Evolutionary conservation across 30 jellyfish, hydroid and myxozoan genomes (phyloP).

Genomic region (Cassiopea xamachana): DNA sequence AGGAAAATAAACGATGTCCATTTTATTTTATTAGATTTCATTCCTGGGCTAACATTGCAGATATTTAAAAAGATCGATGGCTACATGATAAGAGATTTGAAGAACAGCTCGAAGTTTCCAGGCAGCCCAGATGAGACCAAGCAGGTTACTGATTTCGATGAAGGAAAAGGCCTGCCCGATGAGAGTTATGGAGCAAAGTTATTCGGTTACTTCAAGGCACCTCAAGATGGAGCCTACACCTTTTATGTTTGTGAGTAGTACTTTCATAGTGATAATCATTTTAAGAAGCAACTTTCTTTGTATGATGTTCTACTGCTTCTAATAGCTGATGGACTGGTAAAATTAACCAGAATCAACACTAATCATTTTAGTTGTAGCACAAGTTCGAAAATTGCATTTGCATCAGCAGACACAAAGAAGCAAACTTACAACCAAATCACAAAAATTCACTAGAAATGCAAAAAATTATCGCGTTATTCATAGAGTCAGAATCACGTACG

Average conservation of each 20-base stretch:
- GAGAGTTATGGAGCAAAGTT: constrained; percentile 84
- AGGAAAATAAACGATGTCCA: not conserved
- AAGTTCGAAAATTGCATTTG: no score
- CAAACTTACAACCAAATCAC: no score
- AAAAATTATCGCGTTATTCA: no score
- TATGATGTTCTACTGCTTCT: no score
- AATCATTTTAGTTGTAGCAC: no score
- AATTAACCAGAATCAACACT: no score
- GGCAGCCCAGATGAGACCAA: constrained; percentile 79
- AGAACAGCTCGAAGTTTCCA: constrained; percentile 72
- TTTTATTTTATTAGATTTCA: constrained; percentile 29
- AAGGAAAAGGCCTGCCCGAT: constrained; percentile 58
- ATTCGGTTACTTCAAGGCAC: constrained; percentile 88
- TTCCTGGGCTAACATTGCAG: constrained; percentile 87
- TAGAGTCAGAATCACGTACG: no score
- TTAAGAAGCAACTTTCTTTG: no score
- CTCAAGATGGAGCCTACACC: constrained; percentile 82
- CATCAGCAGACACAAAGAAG: no score
- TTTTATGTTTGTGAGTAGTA: constrained; percentile 79
- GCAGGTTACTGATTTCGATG: constrained; percentile 59
- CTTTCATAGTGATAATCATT: no score
- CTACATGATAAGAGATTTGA: constrained; percentile 72
- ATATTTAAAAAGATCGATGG: constrained; percentile 83
- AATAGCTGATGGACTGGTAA: no score
- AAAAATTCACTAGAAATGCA: no score